Percentiles rank a stretch among this genome's conserved stretches.
Evolutionary conservation across 2,113 vertebrate genomes (phyloP).

Genomic region (Oncorhynchus clarkii): DNA sequence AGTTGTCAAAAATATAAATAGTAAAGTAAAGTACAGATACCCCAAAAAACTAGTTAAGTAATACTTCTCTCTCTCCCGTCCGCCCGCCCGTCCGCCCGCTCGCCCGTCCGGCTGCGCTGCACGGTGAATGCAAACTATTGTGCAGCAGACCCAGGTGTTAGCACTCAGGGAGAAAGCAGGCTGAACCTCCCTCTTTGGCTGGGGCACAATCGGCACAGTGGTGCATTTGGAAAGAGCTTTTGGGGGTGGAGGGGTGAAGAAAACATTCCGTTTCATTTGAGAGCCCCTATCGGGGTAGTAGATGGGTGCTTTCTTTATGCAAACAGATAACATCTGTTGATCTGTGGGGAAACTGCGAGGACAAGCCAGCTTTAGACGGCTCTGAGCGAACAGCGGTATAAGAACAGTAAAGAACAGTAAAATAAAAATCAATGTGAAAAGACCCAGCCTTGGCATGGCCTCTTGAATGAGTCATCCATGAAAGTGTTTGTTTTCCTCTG

Average conservation of each 20-base stretch:
- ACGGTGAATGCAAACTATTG: slow-evolving; percentile 23
- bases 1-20: too few species aligned
- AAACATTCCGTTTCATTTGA: slow-evolving; percentile 13
- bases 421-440: slow-evolving; percentile 20
- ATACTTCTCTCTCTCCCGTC: too few species aligned
- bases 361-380: background rate
- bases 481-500: slow-evolving; percentile 54
- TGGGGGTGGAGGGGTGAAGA: background rate
- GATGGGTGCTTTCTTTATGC: background rate
- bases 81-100: too few species aligned
- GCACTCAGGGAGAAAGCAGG: slow-evolving; percentile 22
- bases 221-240: slow-evolving; percentile 35
- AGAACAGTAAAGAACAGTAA: slow-evolving; percentile 19
- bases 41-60: too few species aligned
- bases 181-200: slow-evolving; percentile 11
- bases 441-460: slow-evolving; percentile 6
- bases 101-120: background rate
- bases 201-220: slow-evolving; percentile 21
- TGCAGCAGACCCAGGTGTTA: slow-evolving; percentile 4
- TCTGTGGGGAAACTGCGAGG: background rate
- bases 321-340: background rate
- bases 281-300: background rate
- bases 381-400: background rate
- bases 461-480: slow-evolving; percentile 40
- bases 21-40: too few species aligned